Percentiles rank a stretch among this genome's conserved stretches.
Conservation (phyloP, 2,797 vertebrate genomes). For the Falco cherrug region DNA sequence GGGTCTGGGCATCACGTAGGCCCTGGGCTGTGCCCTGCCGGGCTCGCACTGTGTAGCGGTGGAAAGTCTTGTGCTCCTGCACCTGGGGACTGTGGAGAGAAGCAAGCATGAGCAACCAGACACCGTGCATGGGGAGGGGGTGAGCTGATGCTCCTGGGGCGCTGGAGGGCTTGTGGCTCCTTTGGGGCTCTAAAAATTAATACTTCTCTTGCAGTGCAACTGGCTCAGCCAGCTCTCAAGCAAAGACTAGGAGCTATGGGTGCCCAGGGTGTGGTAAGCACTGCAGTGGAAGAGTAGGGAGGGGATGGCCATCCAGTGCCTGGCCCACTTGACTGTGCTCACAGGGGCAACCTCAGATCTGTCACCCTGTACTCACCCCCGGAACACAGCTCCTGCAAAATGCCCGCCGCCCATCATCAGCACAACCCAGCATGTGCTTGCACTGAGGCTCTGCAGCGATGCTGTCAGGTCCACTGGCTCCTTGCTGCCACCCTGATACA, state of each 20-base stretch:
- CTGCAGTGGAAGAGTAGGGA: accelerated
- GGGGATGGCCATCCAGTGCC: background rate
- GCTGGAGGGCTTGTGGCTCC: background rate
- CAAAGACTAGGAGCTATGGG: background rate
- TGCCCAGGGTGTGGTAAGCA: background rate
- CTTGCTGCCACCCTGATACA: slow-evolving; percentile 58
- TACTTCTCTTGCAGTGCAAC: background rate
- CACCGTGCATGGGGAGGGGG: background rate
- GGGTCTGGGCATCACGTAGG: slow-evolving; percentile 85
- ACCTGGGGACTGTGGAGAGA: slow-evolving; percentile 80
- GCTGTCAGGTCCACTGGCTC: slow-evolving; percentile 65
- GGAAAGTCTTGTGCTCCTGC: slow-evolving; percentile 93
- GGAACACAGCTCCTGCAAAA: slow-evolving; percentile 93
- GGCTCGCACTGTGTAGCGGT: slow-evolving; percentile 94
- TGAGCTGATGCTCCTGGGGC: background rate
- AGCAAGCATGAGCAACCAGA: background rate
- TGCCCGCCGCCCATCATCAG: slow-evolving; percentile 96
- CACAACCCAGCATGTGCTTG: slow-evolving; percentile 81
- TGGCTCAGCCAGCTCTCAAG: background rate
- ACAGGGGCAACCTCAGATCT: background rate
- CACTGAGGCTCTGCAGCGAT: slow-evolving; percentile 76
- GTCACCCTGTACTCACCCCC: slow-evolving; percentile 80
- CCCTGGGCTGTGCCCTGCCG: slow-evolving; percentile 91
- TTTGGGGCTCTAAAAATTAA: background rate
- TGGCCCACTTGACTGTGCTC: background rate